These are phyloP conservation scores for Drosophila cognata DNA, from an alignment of 2,888 invertebrate genomes.

Conservation along the genomic window DNA sequence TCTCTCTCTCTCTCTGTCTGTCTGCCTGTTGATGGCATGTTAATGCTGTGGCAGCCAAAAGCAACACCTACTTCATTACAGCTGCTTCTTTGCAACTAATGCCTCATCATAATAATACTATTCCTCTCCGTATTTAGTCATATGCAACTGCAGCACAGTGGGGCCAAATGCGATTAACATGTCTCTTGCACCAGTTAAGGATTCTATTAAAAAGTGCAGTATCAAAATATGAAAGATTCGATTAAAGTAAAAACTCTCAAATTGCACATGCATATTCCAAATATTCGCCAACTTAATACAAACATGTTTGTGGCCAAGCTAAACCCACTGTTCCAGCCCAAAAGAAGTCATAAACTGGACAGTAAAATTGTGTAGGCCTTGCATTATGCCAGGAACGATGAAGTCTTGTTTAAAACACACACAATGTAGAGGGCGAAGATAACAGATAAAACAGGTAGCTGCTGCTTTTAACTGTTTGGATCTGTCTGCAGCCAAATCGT, in stretches of 20 bases:
- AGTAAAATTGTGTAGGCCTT: conserved; percentile 38
- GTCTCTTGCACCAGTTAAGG: accelerated
- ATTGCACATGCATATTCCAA: neutral
- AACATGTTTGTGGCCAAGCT: neutral
- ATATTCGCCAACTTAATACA: accelerated
- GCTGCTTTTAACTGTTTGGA: conserved; percentile 18
- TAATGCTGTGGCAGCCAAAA: conserved; percentile 54
- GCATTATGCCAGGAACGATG: conserved; percentile 68
- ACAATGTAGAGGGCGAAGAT: conserved; percentile 27
- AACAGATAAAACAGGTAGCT: conserved; percentile 17
- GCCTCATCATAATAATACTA: conserved; percentile 50
- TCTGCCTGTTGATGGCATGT: conserved; percentile 39
- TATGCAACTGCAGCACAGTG: conserved; percentile 47
- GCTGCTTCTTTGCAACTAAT: conserved; percentile 41
- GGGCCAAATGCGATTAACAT: neutral
- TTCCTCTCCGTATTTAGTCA: conserved; percentile 44
- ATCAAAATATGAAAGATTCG: neutral
- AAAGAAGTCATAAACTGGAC: conserved; percentile 31
- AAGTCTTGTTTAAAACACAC: conserved; percentile 45
- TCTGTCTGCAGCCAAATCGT: conserved; percentile 51
- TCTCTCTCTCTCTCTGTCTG: neutral
- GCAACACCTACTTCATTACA: conserved; percentile 75
- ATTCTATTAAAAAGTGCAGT: no score
- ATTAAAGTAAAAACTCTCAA: neutral
- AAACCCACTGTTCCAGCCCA: conserved; percentile 20